Percentiles rank a stretch among this genome's conserved stretches.
phyloP scores from a whole-genome alignment of 2,113 vertebrate genomes.

The Procavia capensis region DNA sequence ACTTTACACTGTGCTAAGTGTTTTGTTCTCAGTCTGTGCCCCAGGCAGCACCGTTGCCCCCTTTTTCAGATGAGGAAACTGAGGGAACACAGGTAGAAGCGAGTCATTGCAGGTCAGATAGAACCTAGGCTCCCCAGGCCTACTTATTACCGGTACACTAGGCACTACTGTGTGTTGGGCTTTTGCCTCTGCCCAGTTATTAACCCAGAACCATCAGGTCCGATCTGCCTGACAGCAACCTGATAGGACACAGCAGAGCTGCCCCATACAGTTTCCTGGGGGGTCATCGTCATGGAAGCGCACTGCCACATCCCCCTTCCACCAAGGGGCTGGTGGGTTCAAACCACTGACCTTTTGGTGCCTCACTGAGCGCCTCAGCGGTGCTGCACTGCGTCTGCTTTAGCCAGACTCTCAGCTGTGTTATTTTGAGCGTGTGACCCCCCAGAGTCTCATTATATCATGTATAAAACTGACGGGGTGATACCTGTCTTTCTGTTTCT shows the following conservation, averaged over 20 bases:
- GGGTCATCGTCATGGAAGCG: not conserved
- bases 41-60: too few relatives aligned
- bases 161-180: not conserved
- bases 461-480: not conserved
- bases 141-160: not conserved
- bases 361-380: not conserved
- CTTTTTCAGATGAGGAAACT: not conserved
- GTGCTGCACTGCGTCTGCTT: too few relatives aligned
- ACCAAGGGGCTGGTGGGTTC: not conserved
- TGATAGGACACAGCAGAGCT: too few relatives aligned
- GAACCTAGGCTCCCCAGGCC: not conserved
- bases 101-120: not conserved
- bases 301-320: not conserved
- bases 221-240: too few relatives aligned
- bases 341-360: not conserved
- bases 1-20: accelerated
- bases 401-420: not conserved
- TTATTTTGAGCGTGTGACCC: not conserved
- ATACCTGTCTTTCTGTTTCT: not conserved
- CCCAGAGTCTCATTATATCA: not conserved
- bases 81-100: not conserved
- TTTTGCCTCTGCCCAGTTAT: not conserved
- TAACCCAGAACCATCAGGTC: not conserved
- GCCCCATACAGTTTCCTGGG: too few relatives aligned
- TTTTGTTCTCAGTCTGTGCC: not conserved